Conservation (phyloP, 2,113 vertebrate genomes). For the Gymnogyps californianus region DNA sequence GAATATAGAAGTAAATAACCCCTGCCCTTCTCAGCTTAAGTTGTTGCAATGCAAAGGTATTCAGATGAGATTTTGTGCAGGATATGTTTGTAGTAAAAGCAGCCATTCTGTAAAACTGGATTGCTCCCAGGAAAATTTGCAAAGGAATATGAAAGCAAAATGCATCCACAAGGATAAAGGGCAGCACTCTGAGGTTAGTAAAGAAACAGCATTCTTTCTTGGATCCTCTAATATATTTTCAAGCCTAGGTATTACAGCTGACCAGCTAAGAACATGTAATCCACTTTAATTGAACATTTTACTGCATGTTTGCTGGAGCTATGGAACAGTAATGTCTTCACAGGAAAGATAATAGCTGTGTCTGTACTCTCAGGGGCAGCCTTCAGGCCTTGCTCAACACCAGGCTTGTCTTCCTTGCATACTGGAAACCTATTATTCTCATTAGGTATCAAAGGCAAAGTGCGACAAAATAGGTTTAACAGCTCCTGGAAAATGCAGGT, state of each 20-base stretch:
- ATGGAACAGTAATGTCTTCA: background rate
- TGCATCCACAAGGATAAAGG: background rate
- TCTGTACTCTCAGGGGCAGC: slow-evolving; percentile 24
- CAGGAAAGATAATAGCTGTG: slow-evolving; percentile 16
- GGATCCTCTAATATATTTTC: background rate
- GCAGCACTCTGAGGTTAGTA: background rate
- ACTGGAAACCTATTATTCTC: slow-evolving; percentile 11
- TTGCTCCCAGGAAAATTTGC: slow-evolving; percentile 2
- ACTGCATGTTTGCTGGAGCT: slow-evolving; percentile 11
- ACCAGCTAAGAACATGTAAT: slow-evolving; percentile 39
- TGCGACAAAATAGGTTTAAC: background rate
- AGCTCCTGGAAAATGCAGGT: slow-evolving; percentile 21
- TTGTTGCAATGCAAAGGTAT: background rate
- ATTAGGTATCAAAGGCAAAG: slow-evolving; percentile 20
- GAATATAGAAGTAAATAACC: background rate
- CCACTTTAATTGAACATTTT: slow-evolving; percentile 49
- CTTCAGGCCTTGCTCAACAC: slow-evolving; percentile 7
- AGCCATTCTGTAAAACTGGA: background rate
- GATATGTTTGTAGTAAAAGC: background rate
- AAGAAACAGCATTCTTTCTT: background rate
- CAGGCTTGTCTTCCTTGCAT: background rate
- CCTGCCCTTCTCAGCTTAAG: background rate
- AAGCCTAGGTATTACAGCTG: slow-evolving; percentile 12
- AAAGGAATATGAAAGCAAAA: slow-evolving; percentile 1
- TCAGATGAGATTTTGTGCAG: background rate